Conservation (phyloP, 37 sponge, comb jelly and placozoan genomes). For the Hexactinellida sp. region DNA sequence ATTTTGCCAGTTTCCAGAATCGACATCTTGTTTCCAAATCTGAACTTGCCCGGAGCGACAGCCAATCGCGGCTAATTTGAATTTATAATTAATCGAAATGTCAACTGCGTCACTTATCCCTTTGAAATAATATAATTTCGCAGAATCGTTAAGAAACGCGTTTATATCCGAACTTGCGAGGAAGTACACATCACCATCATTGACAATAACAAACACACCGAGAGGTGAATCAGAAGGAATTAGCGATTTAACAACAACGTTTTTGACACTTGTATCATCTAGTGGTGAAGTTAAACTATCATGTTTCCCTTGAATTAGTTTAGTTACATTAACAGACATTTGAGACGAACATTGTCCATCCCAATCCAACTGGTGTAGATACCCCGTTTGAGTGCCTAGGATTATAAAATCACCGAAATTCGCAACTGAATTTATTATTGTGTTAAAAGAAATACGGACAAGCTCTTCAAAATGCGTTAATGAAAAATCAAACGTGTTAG, state of each 20-base stretch:
- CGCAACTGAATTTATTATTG: neutral
- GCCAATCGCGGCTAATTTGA: neutral
- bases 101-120: neutral
- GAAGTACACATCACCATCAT: neutral
- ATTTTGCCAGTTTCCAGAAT: conserved; percentile 12
- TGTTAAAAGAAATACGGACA: neutral
- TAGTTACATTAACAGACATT: neutral
- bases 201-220: neutral
- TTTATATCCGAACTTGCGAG: neutral
- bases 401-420: neutral
- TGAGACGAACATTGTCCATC: neutral
- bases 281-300: neutral
- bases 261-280: neutral
- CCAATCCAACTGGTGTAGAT: neutral
- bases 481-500: neutral
- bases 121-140: neutral
- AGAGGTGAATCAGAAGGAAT: neutral
- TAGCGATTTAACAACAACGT: neutral
- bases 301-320: neutral
- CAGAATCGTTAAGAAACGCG: neutral
- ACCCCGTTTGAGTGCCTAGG: neutral
- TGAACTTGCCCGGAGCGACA: neutral
- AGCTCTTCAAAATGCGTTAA: neutral
- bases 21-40: conserved; percentile 6
- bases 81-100: conserved; percentile 9